Conservation (phyloP, 2,888 invertebrate genomes). For the Eulithis prunata region DNA sequence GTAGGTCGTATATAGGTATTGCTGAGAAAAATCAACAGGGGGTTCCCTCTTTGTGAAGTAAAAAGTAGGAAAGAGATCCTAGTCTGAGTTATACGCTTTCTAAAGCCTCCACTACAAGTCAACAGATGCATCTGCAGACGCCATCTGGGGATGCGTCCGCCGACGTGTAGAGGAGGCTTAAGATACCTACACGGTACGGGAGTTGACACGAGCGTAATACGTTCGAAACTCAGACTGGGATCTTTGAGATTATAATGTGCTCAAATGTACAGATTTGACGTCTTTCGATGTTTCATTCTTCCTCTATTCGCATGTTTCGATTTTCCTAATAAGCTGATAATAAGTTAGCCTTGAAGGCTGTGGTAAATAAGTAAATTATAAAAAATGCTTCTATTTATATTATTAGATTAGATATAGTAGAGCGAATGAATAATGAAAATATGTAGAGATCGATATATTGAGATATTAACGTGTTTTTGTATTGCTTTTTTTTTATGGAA, state of each 20-base stretch:
- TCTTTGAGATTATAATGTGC: slow-evolving; percentile 54
- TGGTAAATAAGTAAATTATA: slow-evolving; percentile 55
- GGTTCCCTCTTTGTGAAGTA: slow-evolving; percentile 16
- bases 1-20: slow-evolving; percentile 10
- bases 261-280: slow-evolving; percentile 74
- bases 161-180: too few relatives aligned
- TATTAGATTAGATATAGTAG: slow-evolving; percentile 34
- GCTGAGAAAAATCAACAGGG: slow-evolving; percentile 4
- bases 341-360: slow-evolving; percentile 74
- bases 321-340: slow-evolving; percentile 57
- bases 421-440: slow-evolving; percentile 17
- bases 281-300: slow-evolving; percentile 57
- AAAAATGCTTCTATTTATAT: slow-evolving; percentile 38
- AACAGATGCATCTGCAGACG: too few relatives aligned
- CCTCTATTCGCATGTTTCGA: slow-evolving; percentile 59
- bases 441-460: slow-evolving; percentile 1
- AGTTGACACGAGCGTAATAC: background rate
- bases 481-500: background rate
- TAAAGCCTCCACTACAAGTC: too few relatives aligned
- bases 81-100: slow-evolving; percentile 1
- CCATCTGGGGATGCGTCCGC: too few relatives aligned
- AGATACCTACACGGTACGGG: too few relatives aligned
- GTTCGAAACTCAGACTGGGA: slow-evolving; percentile 8
- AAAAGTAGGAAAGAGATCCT: slow-evolving; percentile 30
- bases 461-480: background rate